Evolutionary conservation across 2,797 vertebrate species (phyloP), one percentile per base, ranked within the genome.

Genomic region (Fistularia commersonii): DNA sequence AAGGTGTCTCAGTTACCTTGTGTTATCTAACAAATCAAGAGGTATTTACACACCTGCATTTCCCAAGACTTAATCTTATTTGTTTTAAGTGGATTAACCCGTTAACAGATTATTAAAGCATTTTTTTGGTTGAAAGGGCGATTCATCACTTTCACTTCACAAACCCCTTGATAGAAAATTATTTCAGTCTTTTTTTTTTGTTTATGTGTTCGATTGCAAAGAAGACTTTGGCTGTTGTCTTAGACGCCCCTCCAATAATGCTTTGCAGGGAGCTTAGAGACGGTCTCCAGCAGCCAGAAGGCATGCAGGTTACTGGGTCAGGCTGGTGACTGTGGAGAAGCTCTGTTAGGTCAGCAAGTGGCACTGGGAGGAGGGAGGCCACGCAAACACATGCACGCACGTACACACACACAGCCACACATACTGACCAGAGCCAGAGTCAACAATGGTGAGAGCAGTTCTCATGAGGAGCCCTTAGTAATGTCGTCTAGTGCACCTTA

Each of bases 251-350:
- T 23, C 23, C 59, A 14, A 14, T 32, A 36, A 55, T 41, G 60
- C 61, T 23, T 60, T 42, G 23, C 50, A 33, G 41, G 61, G 48
- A 69, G 72, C 51, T 66, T 10, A 8, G 73, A 55, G 54, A 51
- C 48, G 5, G 47, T 63, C 48, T 75, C 60, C 56, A 43, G 69
- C 72, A 69, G 66, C 78, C 65, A 54, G 57, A 57, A 79, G 70
- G 49, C 72, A 69, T 74, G 64, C 77, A 78, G 84, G 81, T 85
- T 84, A 87, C 79, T 85, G 80, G 81, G 81, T 87, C 81, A 87
- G 74, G 40, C 71, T 69, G 68, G 75, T 71, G 72, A 66, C 77
- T 81, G 74, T 69, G 66, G 64, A 73, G 74, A 65, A 73, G 80
- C 78, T 78, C 82, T 82, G 82, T 83, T 78, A 73, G 72, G 69